Base-by-base conservation (phyloP, 2,888 invertebrate genomes). In the Protodeltote pygarga region DNA sequence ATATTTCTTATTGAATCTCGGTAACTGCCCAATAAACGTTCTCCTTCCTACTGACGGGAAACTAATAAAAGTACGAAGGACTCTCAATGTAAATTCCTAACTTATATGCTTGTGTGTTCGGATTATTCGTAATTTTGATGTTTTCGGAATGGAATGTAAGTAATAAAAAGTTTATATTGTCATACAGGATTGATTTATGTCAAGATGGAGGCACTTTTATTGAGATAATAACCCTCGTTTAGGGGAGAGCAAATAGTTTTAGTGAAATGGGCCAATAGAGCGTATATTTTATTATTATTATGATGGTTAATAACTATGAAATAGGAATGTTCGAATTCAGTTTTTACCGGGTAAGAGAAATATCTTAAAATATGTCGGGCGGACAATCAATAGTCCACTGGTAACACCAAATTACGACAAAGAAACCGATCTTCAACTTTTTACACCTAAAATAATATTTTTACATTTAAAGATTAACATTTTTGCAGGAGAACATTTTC, bases 1-100 rank as follows among this genome's bases (percentile, higher is more conserved):
- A 81, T 84, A 83, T 79, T 77, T 73, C 77, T 76, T 79, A 82
- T 85, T 83, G 79, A 82, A 85, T 80, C 80, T 75, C 76, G 54
- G 79, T 79, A 78, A 82, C 79, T 77, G 76, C 76, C 80, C 78
- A 81, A 84, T 86, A 85, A 86, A 79, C 73, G 74, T 60, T 66
- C 66, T 67, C 50, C 53, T 68, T 67, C 76, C 79, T 73, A 81
- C 69, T 71, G 74, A 74, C 71, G 68, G 66, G 37, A 59, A 71
- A 72, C 71, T 75, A 81, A 79, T 80, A 82, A 78, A 78, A 60
- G 39, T 52, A 59, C 52, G 44, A 47, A 72, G 66, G 65, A 65
- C 65, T 71, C 65, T 38, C 57, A 72, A 77, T 77, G 76, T 74
- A 72, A 72, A 77, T 82, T 77, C 78, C 73, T 31, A 13, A 42